phyloP scores from a whole-genome alignment of 2,113 vertebrate genomes.

The human (Homo sapiens) region DNA sequence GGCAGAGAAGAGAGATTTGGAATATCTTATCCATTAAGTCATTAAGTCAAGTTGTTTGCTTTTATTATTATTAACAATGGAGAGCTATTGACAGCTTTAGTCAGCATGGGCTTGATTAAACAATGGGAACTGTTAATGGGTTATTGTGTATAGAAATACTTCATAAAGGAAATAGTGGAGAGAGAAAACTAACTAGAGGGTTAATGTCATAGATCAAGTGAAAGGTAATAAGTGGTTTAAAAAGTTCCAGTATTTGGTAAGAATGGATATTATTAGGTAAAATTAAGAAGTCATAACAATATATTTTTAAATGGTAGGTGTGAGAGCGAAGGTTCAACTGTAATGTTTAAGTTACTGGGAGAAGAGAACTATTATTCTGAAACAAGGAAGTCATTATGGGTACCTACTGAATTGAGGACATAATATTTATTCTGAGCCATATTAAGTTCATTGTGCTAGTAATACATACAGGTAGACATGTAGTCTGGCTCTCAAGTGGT shows the following conservation, averaged over 20 bases:
- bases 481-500: background rate
- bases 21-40: background rate
- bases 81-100: background rate
- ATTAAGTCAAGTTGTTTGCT: background rate
- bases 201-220: background rate
- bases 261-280: background rate
- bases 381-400: background rate
- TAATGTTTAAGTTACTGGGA: background rate
- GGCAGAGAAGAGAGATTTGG: background rate
- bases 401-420: background rate
- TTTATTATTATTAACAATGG: background rate
- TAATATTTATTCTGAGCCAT: background rate
- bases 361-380: background rate
- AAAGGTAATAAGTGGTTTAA: background rate
- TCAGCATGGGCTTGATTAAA: background rate
- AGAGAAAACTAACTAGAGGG: accelerated
- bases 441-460: background rate
- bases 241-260: background rate
- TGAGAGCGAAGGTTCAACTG: background rate
- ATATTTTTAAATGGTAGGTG: background rate
- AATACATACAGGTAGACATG: background rate
- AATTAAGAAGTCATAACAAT: background rate
- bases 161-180: background rate
- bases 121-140: background rate
- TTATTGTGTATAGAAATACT: background rate